A percentile compares a stretch with the other conserved stretches of the same genome.
These are phyloP conservation scores for Labrus mixtus DNA, from an alignment of 2,113 vertebrate species.

Conservation along the genomic window DNA sequence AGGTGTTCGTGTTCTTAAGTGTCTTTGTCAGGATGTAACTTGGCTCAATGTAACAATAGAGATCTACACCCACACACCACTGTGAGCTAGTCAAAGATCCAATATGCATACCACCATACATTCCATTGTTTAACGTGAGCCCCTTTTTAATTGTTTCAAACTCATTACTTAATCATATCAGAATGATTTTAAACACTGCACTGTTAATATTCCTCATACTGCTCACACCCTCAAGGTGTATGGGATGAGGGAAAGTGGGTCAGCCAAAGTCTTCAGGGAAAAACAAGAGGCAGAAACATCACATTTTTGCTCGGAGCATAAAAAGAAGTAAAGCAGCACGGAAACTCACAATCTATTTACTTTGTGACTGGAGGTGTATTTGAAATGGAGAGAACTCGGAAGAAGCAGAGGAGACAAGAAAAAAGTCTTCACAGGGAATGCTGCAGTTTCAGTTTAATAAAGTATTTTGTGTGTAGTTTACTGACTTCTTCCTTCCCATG, in stretches of 20 bases:
- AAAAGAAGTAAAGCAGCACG: conserved; percentile 66
- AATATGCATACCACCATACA: conserved; percentile 32
- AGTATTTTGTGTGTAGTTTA: not conserved
- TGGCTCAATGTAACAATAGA: not conserved
- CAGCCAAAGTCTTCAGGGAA: conserved; percentile 70
- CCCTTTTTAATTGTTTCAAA: conserved; percentile 68
- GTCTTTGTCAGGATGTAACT: not conserved
- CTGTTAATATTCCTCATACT: conserved; percentile 73
- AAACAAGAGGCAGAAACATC: conserved; percentile 65
- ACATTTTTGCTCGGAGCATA: conserved; percentile 67
- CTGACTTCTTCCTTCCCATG: conserved; percentile 12
- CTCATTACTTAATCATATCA: conserved; percentile 79
- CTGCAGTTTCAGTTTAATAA: conserved; percentile 39
- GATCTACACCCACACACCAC: not conserved
- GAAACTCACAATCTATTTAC: conserved; percentile 76
- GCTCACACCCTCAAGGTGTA: conserved; percentile 60
- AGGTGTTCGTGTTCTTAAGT: conserved; percentile 1
- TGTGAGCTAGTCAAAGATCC: not conserved
- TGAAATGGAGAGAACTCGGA: conserved; percentile 56
- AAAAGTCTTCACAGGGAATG: conserved; percentile 30
- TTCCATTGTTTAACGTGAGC: conserved; percentile 24
- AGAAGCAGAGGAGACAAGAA: conserved; percentile 24
- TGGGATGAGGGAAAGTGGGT: conserved; percentile 77
- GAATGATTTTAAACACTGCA: conserved; percentile 67
- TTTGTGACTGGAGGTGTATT: conserved; percentile 70